A percentile compares a stretch with the other conserved stretches of the same genome.
Evolutionary conservation across 2,797 vertebrate genomes (phyloP).

Genomic region (Megaceryle alcyon): DNA sequence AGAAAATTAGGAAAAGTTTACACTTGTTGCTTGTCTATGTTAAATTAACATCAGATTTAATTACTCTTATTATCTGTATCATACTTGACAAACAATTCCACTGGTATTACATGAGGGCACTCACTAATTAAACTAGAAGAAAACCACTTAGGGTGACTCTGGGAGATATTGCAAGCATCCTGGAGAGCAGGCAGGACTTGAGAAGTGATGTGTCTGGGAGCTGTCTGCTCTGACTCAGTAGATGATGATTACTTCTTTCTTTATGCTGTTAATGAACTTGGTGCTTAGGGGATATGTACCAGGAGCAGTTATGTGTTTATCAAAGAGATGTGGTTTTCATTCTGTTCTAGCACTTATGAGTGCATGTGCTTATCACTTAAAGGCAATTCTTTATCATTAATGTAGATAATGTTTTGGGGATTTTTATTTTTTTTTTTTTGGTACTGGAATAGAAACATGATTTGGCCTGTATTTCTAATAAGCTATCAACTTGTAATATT

Average conservation of each 20-base stretch:
- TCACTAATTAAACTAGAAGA: neutral
- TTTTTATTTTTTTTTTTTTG: neutral
- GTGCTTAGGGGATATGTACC: neutral
- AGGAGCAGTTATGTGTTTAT: neutral
- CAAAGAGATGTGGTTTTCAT: neutral
- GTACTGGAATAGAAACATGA: neutral
- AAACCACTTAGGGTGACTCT: neutral
- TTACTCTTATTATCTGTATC: neutral
- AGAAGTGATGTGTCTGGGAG: neutral
- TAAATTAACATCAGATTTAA: neutral
- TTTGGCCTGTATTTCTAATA: neutral
- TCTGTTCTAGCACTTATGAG: neutral
- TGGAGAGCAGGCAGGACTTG: neutral
- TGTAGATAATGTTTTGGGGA: neutral
- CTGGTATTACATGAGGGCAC: neutral
- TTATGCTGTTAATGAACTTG: neutral
- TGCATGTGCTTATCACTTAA: neutral
- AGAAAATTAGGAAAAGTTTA: neutral
- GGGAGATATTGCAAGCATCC: neutral
- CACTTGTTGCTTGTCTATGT: neutral
- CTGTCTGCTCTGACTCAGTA: neutral
- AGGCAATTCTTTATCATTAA: neutral
- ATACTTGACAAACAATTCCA: neutral
- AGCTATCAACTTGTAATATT: neutral
- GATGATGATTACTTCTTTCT: neutral